phyloP scores from a whole-genome alignment of 2,888 invertebrate genomes.

The Mesorhabditis spiculigera region DNA sequence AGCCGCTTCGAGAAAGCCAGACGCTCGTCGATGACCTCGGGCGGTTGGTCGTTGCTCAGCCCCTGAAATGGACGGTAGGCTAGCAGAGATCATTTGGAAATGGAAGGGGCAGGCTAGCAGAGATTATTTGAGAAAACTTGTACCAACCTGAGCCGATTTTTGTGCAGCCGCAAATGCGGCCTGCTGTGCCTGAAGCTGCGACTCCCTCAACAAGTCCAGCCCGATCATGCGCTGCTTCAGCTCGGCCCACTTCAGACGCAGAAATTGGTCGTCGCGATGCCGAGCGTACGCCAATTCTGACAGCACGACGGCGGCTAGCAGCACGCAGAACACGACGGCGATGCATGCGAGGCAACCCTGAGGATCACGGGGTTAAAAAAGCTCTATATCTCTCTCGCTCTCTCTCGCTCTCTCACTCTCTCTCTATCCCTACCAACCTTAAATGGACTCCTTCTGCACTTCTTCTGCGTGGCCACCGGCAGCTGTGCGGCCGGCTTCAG shows the following conservation, averaged over 20 bases:
- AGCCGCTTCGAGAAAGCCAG: conserved; percentile 15
- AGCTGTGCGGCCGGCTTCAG: neutral
- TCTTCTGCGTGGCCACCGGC: neutral
- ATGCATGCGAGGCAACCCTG: conserved; percentile 39
- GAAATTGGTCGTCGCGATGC: conserved; percentile 54
- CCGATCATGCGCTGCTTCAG: conserved; percentile 49
- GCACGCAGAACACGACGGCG: conserved; percentile 48
- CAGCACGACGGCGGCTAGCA: conserved; percentile 46
- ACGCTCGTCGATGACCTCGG: conserved; percentile 16
- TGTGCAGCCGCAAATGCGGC: neutral
- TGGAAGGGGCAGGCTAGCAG: neutral
- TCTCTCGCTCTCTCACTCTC: too few species aligned
- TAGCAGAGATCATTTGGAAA: neutral
- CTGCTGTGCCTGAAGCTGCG: conserved; percentile 6
- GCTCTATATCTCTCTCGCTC: too few species aligned
- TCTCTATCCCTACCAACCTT: neutral
- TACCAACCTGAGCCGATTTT: neutral
- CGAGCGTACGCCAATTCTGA: conserved; percentile 55
- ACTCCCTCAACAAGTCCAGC: conserved; percentile 29
- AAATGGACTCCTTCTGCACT: neutral
- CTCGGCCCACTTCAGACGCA: conserved; percentile 54
- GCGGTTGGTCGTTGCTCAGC: conserved; percentile 12
- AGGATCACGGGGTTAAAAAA: neutral
- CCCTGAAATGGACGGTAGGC: neutral
- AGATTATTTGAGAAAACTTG: neutral